Evolutionary conservation across 2,888 invertebrate genomes (phyloP).

Genomic region (Margaritifera margaritifera): DNA sequence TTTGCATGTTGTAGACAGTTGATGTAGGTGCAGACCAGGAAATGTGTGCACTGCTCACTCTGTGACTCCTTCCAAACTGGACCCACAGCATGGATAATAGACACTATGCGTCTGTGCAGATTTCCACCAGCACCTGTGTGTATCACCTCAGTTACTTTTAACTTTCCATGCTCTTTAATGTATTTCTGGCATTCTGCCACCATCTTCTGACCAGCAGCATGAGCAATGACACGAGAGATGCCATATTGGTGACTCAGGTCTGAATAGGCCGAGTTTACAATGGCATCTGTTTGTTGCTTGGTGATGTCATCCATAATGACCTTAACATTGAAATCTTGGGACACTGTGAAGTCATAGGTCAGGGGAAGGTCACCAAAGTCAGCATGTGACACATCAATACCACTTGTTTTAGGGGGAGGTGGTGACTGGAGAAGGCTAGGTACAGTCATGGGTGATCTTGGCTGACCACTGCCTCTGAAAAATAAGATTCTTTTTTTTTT

Average conservation of each 20-base stretch:
- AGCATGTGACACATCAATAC: conserved; percentile 26
- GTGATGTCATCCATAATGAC: conserved; percentile 37
- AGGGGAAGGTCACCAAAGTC: conserved; percentile 35
- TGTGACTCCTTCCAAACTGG: conserved; percentile 37
- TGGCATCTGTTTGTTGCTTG: conserved; percentile 34
- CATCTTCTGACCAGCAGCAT: conserved; percentile 23
- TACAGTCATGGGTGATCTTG: too few relatives aligned
- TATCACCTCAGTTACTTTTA: conserved; percentile 30
- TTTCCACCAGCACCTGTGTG: conserved; percentile 39
- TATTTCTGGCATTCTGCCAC: conserved; percentile 29
- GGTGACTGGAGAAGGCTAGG: too few relatives aligned
- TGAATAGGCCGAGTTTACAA: conserved; percentile 35
- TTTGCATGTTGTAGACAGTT: conserved; percentile 44
- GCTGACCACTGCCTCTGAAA: too few relatives aligned
- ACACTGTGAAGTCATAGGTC: conserved; percentile 20
- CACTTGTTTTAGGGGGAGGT: conserved; percentile 14
- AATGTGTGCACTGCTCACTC: conserved; percentile 30
- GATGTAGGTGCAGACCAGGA: conserved; percentile 43
- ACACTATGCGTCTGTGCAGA: conserved; percentile 28
- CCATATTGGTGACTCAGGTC: conserved; percentile 30
- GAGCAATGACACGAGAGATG: conserved; percentile 35
- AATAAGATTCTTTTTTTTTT: too few relatives aligned
- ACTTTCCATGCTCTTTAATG: conserved; percentile 25
- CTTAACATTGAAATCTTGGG: conserved; percentile 17
- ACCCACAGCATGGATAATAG: conserved; percentile 35